A percentile compares a stretch with the other conserved stretches of the same genome.
These are phyloP conservation scores for Acanthopagrus latus DNA, from an alignment of 2,797 vertebrate species.

Conservation along the genomic window DNA sequence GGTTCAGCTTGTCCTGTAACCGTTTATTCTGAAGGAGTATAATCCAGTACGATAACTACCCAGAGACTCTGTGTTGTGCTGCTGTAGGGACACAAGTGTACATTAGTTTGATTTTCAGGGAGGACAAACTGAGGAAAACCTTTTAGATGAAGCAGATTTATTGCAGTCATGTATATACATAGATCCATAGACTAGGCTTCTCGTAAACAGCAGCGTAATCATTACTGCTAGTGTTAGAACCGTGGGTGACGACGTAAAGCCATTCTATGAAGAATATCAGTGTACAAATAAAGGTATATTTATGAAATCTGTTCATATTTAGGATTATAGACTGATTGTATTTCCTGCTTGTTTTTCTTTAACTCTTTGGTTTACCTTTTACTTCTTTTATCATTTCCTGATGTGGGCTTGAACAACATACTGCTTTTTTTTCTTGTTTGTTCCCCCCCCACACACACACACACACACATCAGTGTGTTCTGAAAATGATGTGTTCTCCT, in stretches of 20 bases:
- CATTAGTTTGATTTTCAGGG: constrained; percentile 62
- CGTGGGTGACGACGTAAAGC: constrained; percentile 43
- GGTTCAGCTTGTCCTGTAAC: constrained; percentile 33
- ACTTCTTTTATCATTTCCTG: constrained; percentile 8
- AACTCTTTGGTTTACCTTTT: background rate
- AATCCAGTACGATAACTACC: constrained; percentile 23
- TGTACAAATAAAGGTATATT: constrained; percentile 76
- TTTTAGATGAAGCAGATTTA: constrained; percentile 54
- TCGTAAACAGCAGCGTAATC: constrained; percentile 47
- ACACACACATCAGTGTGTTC: constrained; percentile 37
- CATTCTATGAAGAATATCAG: constrained; percentile 70
- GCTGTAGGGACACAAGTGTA: constrained; percentile 52
- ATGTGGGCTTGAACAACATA: constrained; percentile 22
- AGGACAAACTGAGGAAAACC: constrained; percentile 61
- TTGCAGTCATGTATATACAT: constrained; percentile 58
- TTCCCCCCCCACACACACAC: too few species aligned
- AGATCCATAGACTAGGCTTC: constrained; percentile 49
- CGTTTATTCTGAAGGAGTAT: constrained; percentile 28
- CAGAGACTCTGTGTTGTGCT: constrained; percentile 35
- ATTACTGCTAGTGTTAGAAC: constrained; percentile 37
- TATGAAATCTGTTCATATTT: constrained; percentile 71
- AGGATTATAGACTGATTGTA: constrained; percentile 37
- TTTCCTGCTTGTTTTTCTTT: constrained; percentile 22
- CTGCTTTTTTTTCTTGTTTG: background rate
- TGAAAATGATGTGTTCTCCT: constrained; percentile 29